Evolutionary conservation across 2,888 invertebrate genomes (phyloP), one percentile per base, ranked within the genome.

Genomic region (Glyphotaelius pellucidus): DNA sequence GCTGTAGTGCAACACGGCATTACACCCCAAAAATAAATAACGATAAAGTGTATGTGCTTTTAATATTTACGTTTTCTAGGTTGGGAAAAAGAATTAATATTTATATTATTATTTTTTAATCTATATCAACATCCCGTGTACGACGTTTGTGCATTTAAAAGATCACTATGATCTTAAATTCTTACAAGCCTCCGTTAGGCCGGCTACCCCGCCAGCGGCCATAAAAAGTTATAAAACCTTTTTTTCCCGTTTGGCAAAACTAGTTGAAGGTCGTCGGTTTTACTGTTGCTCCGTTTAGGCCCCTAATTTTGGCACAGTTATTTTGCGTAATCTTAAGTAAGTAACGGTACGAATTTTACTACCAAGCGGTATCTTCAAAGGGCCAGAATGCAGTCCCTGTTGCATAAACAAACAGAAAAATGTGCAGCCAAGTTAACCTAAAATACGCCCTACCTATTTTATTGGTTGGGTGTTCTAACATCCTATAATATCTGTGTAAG

Each of bases 331-430:
- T 81, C 25, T 42, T 5, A 25, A 67, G 7, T 25, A 32, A 42
- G 0, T 90, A 90, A 90, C 81, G 90, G 90, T 80, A n/a, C 42
- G n/a, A 83, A 32, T 31, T 89, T 89, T 89, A 80, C 38, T 38
- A 80, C 81, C 47, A 11, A 42, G 90, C 90, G 90, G 90, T 42
- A 47, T 42, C 31, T 31, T 90, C 90, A 90, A 90, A 90, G 80
- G 42, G 12, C 32, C 67, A n/a, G 38, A 12, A 80, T 42, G 3
- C 7, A 14, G 31, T 52, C 38, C 35, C n/a, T 32, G 5, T 80
- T 80, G 31, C 32, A 30, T 25, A 80, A 31, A 89, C 32, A 80
- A 31, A 89, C 11, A n/a, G 32, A 12, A 86, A 25, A 47, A 31
- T 87, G 52, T 52, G 1, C 32, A 30, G 80, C 80, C n/a, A 89